Evolutionary conservation across 2,888 invertebrate genomes (phyloP), one percentile per base, ranked within the genome.

Genomic region (Philereme vetulata): DNA sequence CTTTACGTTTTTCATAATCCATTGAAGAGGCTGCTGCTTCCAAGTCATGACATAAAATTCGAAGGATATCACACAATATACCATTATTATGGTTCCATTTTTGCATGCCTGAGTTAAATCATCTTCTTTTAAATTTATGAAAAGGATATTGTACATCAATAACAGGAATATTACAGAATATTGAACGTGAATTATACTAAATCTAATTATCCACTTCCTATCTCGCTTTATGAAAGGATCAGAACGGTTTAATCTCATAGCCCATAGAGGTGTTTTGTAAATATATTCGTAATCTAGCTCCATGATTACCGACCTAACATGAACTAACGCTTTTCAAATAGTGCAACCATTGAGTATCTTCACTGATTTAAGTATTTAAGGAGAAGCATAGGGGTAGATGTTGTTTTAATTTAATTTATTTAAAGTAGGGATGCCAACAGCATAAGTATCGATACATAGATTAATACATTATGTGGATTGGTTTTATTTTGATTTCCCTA

Each of bases 1-100:
- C n/a, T 80, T 75, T 4, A 85, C 66, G 4, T 60, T 51, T 1
- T 64, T 57, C 0, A 85, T 76, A 4, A 86, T 44, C 0, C 62
- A 60, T 4, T 51, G 44, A 0, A 83, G 34, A 4, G 48, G 0
- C 0, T 69, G 55, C 45, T 73, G 76, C 52, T 81, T 70, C 36
- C 53, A 60, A 1, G 78, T 5, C 42, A 82, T 56, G 1, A 80
- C 54, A 5, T 7, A 21, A 38, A 67, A 70, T 8, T 68, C 60
- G 6, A 65, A 57, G 0, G 69, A 46, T 0, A 67, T 54, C 0
- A 64, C 66, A 0, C 62, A 0, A 11, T 63, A 75, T 0, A 76
- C 44, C 0, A 73, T 32, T 0, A 36, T 11, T 0, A 77, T 3
- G 0, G 65, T 45, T 0, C 65, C 66, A n/a, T 76, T 73, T 45